Evolutionary conservation across 2,113 vertebrate genomes (phyloP), one percentile per base, ranked within the genome.

Genomic region (Pica pica): DNA sequence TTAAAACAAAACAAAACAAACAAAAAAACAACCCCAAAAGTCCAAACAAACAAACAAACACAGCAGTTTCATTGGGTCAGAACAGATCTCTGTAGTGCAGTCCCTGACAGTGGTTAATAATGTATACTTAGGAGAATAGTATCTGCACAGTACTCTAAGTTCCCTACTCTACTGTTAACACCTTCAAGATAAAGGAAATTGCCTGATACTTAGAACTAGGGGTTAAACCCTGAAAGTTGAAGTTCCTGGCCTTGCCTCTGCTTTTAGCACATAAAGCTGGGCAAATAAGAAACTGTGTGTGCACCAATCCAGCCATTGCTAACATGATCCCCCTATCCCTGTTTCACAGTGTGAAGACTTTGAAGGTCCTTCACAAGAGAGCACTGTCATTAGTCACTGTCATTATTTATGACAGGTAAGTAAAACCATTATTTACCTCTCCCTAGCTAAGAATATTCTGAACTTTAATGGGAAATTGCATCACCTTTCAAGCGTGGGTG

Each of bases 401-500:
- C 63, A 23, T n/a, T 50, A 50, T 65, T 83, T 74, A 55, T 71
- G 56, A 46, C 44, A 82, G 47, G 19, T 65, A 74, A 83, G n/a
- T 49, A 73, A 95, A 93, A 28, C 6, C 21, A 60, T 64, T 61
- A 46, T 80, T 94, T 90, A 70, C 47, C 35, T 60, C 46, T 90
- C 49, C 60, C 56, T 67, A 89, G 68, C 33, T 89, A 75, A 84
- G 91, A 90, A 80, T 83, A 95, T 71, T 88, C 71, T 28, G 33
- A 74, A 59, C 31, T 60, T 93, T 42, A 81, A 78, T 87, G 80
- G 50, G 75, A 81, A 91, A 90, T 95, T 95, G 93, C 95, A 92
- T 91, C 96, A 95, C 53, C 65, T 95, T 80, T 86, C 71, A 49
- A 47, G 94, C 53, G 69, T 96, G 80, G 95, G 92, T 50, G 90